Evolutionary conservation across 1,140 invertebrate species (phyloP), one percentile per base, ranked within the genome.

Genomic region (Drosophila grimshawi): DNA sequence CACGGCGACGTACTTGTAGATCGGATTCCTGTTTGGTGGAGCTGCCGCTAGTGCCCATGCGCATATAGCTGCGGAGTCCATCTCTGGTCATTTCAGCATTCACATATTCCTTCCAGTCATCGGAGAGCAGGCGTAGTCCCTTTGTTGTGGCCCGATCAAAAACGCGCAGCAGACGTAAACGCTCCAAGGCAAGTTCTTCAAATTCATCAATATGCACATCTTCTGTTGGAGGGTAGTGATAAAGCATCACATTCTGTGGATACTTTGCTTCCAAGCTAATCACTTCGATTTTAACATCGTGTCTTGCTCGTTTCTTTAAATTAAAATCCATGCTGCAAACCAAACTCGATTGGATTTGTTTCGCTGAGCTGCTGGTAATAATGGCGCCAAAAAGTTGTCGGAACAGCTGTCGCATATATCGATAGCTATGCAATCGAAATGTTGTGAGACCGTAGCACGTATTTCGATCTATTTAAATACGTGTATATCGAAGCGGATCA

Each of bases 161-260:
- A 52, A 94, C 94, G 78, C 97, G 94, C 35, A 98, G 92, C 37
- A 97, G 94, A 94, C 96, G 96, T 37, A 98, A 92, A 82, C 98
- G 95, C 88, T 98, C 97, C 32, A 97, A 91, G 6, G 97, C 97
- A 76, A 97, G 94, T 56, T 96, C 95, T 94, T 98, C 97, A 94
- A 98, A 98, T 90, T 98, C 97, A 66, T 95, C 93, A 27, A 98
- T 93, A 62, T 95, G 94, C 63, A 98, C 95, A 59, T 95, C 94
- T 68, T 95, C 94, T 46, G 82, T 93, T n/a, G 98, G 98, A 41
- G 96, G 95, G n/a, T 94, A 81, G 78, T 94, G 94, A 90, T 98
- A 99, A 80, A 98, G 94, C 92, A 95, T 95, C 4, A 98, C 93
- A 93, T 96, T 96, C 88, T 95, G 95, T 45, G 95, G 94, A 93